Evolutionary conservation across 2,113 vertebrate genomes (phyloP).

Genomic region (Callithrix jacchus): DNA sequence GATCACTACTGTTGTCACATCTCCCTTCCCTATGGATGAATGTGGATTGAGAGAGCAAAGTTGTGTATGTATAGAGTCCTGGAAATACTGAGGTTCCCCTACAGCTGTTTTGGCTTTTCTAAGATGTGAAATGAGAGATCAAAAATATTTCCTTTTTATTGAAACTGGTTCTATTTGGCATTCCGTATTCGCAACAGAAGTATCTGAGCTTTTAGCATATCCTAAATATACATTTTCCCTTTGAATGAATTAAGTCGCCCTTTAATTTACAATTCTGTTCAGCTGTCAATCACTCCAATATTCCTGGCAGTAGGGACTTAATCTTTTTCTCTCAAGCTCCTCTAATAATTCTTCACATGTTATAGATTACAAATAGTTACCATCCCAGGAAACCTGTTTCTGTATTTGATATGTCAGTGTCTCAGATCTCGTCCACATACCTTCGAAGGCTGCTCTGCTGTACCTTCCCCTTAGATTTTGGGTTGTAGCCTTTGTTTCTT

Average conservation of each 20-base stretch:
- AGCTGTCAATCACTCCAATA: background rate
- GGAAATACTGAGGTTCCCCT: background rate
- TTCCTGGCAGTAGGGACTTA: accelerated
- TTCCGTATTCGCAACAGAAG: background rate
- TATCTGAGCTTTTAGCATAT: background rate
- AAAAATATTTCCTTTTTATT: background rate
- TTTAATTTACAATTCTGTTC: background rate
- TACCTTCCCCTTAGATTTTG: background rate
- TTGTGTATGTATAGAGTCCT: accelerated
- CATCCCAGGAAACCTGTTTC: accelerated
- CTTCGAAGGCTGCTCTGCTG: background rate
- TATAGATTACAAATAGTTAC: background rate
- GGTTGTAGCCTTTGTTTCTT: background rate
- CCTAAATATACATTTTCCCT: background rate
- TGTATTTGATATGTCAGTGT: background rate
- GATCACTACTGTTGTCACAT: no score
- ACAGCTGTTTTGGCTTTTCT: background rate
- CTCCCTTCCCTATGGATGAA: background rate
- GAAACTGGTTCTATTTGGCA: background rate
- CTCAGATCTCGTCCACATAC: background rate
- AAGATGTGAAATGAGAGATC: background rate
- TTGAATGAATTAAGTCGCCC: background rate
- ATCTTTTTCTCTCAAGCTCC: background rate
- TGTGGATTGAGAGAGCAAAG: accelerated
- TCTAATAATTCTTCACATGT: background rate